Evolutionary conservation across 2,113 vertebrate genomes (phyloP).

Genomic region (Macquaria australasica): DNA sequence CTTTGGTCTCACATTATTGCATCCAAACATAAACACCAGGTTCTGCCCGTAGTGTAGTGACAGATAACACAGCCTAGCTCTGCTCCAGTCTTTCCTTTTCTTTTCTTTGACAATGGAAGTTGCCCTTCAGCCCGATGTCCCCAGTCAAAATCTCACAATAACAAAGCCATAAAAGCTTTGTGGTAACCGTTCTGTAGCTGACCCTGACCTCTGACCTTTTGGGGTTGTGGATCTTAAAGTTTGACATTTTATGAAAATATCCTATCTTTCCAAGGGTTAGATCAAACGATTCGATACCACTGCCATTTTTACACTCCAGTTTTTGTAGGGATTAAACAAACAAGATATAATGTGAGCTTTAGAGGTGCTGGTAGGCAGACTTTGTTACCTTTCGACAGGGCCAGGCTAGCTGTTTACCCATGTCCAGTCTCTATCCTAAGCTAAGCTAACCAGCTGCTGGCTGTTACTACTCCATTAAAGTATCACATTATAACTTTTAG

Average conservation of each 20-base stretch:
- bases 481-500: background rate
- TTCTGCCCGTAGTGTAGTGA: background rate
- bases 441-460: background rate
- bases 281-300: background rate
- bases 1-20: conserved; percentile 4
- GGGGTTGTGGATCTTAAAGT: background rate
- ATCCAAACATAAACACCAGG: conserved; percentile 14
- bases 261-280: background rate
- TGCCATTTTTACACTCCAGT: background rate
- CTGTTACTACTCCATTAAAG: background rate
- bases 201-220: conserved; percentile 31
- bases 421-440: background rate
- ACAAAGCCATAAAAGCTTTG: background rate
- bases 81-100: conserved; percentile 3
- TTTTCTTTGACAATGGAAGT: background rate
- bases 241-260: background rate
- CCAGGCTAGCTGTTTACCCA: background rate
- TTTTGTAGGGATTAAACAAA: background rate
- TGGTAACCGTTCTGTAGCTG: background rate
- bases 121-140: conserved; percentile 15
- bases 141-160: background rate
- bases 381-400: background rate
- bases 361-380: background rate
- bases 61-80: conserved; percentile 2
- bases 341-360: background rate